Evolutionary conservation across 2,888 invertebrate genomes (phyloP), one percentile per base, ranked within the genome.

Genomic region (Cynaeus angustus): DNA sequence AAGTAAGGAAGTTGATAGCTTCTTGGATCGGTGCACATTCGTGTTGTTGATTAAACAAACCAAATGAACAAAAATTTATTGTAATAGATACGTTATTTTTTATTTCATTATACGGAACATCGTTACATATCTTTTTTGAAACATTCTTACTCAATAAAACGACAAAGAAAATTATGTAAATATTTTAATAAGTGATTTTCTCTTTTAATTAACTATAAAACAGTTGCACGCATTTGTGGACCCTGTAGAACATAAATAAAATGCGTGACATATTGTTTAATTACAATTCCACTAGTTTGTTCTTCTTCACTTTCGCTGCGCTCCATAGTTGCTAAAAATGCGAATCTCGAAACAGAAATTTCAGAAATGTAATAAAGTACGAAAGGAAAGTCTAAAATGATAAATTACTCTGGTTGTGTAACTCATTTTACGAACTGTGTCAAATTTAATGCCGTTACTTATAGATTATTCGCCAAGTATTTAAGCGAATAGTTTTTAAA

Each of bases 151-250:
- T 28, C 41, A 41, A 41, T 28, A 21, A 12, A 62, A 52, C 13
- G 50, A 50, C 52, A 50, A 61, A 33, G 48, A 48, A 50, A 62
- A 38, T 50, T 62, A 46, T 62, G 62, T 28, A 38, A 62, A 62
- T 62, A 37, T n/a, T n/a, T 38, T 16, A 28, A 33, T 33, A 41
- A 13, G 43, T 30, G 5, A 62, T 62, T 62, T 62, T 62, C 62
- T 52, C 52, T 62, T 62, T 41, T 62, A 62, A 62, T 62, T 62
- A 59, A 61, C 10, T n/a, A 10, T 7, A 43, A 53, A 7, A 30
- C 13, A 10, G n/a, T 50, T 50, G 30, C 30, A 30, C 9, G 14
- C 21, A 46, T 30, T 33, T 16, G 26, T 48, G 48, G 26, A 9
- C 21, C 48, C 4, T 48, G 3, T 43, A 43, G 10, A n/a, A n/a